Percentiles rank a stretch among this genome's conserved stretches.
Evolutionary conservation across 2,888 invertebrate genomes (phyloP).

Genomic region (Cerceris ruficornis): DNA sequence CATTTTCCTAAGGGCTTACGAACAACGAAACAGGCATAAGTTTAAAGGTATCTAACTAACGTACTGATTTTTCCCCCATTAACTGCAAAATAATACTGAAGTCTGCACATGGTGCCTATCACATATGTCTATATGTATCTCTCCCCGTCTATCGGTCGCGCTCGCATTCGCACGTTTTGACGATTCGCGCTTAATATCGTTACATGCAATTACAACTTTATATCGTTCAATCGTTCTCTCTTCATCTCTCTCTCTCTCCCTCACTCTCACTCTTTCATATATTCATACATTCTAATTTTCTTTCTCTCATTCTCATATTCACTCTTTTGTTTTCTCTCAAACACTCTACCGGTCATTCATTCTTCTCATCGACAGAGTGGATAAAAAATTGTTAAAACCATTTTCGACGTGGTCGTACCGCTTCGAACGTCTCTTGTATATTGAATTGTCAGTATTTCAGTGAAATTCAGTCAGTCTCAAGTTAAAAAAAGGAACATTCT

Average conservation of each 20-base stretch:
- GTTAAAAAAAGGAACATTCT: not conserved
- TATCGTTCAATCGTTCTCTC: not conserved
- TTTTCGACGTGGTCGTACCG: slow-evolving; percentile 69
- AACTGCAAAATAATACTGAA: slow-evolving; percentile 82
- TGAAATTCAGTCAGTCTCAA: not conserved
- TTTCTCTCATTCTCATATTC: slow-evolving; percentile 23
- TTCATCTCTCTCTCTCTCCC: not conserved
- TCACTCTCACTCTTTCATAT: slow-evolving; percentile 36
- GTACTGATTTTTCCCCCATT: slow-evolving; percentile 65
- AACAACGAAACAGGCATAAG: slow-evolving; percentile 71
- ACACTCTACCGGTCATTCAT: slow-evolving; percentile 35
- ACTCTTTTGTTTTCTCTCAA: slow-evolving; percentile 19
- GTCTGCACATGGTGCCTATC: slow-evolving; percentile 82
- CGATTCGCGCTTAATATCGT: too few species aligned
- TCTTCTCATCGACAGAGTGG: slow-evolving; percentile 73
- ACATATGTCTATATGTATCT: slow-evolving; percentile 77
- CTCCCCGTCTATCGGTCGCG: slow-evolving; percentile 56
- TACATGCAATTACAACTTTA: slow-evolving; percentile 44
- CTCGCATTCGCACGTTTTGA: slow-evolving; percentile 46
- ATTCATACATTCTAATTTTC: slow-evolving; percentile 34
- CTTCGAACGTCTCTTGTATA: slow-evolving; percentile 35
- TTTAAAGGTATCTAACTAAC: slow-evolving; percentile 70
- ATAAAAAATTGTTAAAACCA: slow-evolving; percentile 78
- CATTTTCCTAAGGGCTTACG: slow-evolving; percentile 40
- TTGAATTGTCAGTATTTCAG: not conserved